A percentile compares a stretch with the other conserved stretches of the same genome.
Evolutionary conservation across 1,140 invertebrate genomes (phyloP).

Genomic region (fruit fly (Drosophila melanogaster)): DNA sequence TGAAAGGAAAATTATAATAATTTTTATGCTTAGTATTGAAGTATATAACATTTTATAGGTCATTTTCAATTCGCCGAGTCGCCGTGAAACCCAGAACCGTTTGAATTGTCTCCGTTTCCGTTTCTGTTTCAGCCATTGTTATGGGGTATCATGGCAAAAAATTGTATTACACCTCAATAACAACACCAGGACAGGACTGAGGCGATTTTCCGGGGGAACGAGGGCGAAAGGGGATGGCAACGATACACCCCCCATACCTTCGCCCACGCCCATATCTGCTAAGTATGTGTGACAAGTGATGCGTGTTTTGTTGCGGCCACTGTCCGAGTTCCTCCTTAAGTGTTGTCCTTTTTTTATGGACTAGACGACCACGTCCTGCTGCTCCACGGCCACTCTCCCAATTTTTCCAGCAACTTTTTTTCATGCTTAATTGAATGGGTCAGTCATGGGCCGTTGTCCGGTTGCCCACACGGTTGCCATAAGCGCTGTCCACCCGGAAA

Average conservation of each 20-base stretch:
- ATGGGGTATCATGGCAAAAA: constrained; percentile 80
- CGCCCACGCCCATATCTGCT: constrained; percentile 29
- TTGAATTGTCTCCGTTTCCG: constrained; percentile 5
- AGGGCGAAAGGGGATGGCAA: neutral
- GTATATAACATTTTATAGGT: too few species aligned
- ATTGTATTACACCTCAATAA: constrained; percentile 85
- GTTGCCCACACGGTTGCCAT: constrained; percentile 61
- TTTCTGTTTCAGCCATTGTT: constrained; percentile 54
- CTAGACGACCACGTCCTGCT: constrained; percentile 26
- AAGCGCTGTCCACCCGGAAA: constrained; percentile 58
- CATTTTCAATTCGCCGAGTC: neutral
- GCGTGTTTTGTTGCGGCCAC: constrained; percentile 84
- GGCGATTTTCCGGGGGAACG: constrained; percentile 29
- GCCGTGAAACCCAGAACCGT: neutral
- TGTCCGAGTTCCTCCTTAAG: constrained; percentile 76
- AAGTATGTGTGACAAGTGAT: constrained; percentile 84
- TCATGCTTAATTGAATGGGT: constrained; percentile 85
- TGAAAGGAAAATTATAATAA: too few species aligned
- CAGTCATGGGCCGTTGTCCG: constrained; percentile 69
- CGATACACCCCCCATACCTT: neutral
- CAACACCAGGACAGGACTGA: constrained; percentile 81
- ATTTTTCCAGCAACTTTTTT: constrained; percentile 41
- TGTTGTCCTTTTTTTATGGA: constrained; percentile 79
- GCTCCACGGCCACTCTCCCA: neutral
- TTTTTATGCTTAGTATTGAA: too few species aligned